phyloP scores from a whole-genome alignment of 2,888 invertebrate species.

The Belgica antarctica region DNA sequence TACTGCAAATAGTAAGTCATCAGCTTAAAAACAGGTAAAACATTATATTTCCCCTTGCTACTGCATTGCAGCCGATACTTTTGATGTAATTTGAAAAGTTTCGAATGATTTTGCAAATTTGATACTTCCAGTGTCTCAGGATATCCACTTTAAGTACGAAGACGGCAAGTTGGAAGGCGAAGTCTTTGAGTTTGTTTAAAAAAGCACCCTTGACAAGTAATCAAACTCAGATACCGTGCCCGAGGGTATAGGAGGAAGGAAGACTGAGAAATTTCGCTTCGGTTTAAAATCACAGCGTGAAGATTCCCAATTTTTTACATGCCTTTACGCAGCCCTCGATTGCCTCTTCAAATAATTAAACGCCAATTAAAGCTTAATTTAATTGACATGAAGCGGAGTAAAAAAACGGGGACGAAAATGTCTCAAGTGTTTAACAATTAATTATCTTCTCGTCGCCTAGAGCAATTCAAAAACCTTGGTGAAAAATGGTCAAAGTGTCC shows the following conservation, averaged over 20 bases:
- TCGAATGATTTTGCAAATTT: no score
- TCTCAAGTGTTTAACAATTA: slow-evolving; percentile 41
- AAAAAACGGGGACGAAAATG: background rate
- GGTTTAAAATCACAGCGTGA: background rate
- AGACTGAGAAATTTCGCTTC: background rate
- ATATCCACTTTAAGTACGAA: no score
- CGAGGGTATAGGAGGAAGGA: background rate
- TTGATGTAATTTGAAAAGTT: no score
- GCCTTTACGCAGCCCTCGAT: background rate
- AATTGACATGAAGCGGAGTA: slow-evolving; percentile 12
- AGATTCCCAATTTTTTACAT: background rate
- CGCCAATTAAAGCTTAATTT: slow-evolving; percentile 33
- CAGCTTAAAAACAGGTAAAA: no score
- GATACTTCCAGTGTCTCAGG: no score
- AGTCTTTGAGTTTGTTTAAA: background rate
- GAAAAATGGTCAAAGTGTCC: no score
- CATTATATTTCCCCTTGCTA: no score
- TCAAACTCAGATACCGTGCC: slow-evolving; percentile 35
- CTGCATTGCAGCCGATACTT: no score
- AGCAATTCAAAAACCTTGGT: background rate
- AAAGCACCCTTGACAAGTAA: slow-evolving; percentile 21
- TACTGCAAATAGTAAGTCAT: no score
- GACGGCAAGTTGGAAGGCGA: background rate
- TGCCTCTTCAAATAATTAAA: slow-evolving; percentile 27
- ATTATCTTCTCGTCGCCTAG: slow-evolving; percentile 27